These are phyloP conservation scores for Tetragonula clypearis DNA, from an alignment of 1,140 invertebrate genomes.

Conservation along the genomic window DNA sequence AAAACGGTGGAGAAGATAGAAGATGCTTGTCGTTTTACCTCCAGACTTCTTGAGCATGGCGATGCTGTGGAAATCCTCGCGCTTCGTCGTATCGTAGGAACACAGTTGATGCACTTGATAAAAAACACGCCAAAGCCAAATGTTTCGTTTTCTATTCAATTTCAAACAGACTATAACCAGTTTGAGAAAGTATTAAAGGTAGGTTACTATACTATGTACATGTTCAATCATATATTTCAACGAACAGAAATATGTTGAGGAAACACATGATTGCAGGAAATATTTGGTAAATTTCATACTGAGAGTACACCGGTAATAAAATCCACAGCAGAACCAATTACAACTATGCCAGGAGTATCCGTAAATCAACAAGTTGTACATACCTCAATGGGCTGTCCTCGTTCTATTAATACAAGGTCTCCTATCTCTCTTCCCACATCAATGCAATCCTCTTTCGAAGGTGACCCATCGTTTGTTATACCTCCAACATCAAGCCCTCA, in stretches of 20 bases:
- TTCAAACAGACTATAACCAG: slow-evolving; percentile 90
- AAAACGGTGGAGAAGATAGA: slow-evolving; percentile 91
- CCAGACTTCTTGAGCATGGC: slow-evolving; percentile 89
- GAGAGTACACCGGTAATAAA: slow-evolving; percentile 80
- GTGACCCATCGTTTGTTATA: slow-evolving; percentile 80
- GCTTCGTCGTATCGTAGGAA: slow-evolving; percentile 88
- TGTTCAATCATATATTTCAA: background rate
- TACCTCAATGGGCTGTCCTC: slow-evolving; percentile 79
- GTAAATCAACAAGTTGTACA: slow-evolving; percentile 73
- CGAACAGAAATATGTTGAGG: background rate
- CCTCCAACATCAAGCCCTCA: slow-evolving; percentile 77
- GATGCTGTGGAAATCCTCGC: slow-evolving; percentile 92
- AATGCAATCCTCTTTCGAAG: slow-evolving; percentile 90
- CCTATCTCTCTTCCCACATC: slow-evolving; percentile 86
- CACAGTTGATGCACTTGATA: slow-evolving; percentile 89
- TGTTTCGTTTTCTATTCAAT: slow-evolving; percentile 89
- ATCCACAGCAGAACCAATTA: slow-evolving; percentile 57
- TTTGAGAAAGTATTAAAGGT: slow-evolving; percentile 87
- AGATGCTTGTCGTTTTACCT: slow-evolving; percentile 91
- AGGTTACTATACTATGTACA: slow-evolving; percentile 61
- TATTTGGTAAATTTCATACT: slow-evolving; percentile 88
- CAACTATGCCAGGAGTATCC: slow-evolving; percentile 63
- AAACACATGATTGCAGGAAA: slow-evolving; percentile 82
- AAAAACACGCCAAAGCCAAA: slow-evolving; percentile 91
- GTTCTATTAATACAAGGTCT: slow-evolving; percentile 84